These are phyloP conservation scores for Simalia tracyae DNA, from an alignment of 2,797 vertebrate species.

Conservation along the genomic window DNA sequence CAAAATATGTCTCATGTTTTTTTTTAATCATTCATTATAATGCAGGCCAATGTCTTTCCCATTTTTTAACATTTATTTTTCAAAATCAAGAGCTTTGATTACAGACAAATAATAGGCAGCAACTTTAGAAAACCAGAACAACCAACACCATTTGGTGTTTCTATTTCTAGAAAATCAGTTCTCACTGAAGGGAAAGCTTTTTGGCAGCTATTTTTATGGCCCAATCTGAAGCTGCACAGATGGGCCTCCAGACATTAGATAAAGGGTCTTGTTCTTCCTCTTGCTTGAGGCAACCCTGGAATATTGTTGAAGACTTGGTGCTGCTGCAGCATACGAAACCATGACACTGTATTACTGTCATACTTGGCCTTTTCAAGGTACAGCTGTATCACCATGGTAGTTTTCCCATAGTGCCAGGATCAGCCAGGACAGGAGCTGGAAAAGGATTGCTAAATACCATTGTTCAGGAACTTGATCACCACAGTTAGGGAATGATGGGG, in stretches of 20 bases:
- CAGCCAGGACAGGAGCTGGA: not conserved
- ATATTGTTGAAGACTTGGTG: not conserved
- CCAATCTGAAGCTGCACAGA: constrained; percentile 3
- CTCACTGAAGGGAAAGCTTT: not conserved
- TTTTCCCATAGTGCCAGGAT: not conserved
- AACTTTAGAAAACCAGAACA: not conserved
- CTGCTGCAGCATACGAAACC: not conserved
- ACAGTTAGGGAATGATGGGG: not conserved
- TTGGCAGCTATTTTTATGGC: constrained; percentile 3
- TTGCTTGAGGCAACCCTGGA: not conserved
- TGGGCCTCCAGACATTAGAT: not conserved
- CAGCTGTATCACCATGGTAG: not conserved
- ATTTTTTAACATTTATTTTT: not conserved
- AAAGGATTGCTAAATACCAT: not conserved
- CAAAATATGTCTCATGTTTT: not conserved
- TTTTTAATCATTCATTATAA: not conserved
- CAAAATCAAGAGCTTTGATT: not conserved
- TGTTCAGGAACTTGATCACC: not conserved
- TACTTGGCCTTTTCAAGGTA: not conserved
- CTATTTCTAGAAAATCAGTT: not conserved
- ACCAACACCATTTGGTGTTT: not conserved
- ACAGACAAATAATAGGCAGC: not conserved
- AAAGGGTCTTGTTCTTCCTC: not conserved
- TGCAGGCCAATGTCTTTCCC: not conserved
- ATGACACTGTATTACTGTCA: not conserved